A percentile compares a stretch with the other conserved stretches of the same genome.
Evolutionary conservation across 2,888 invertebrate species (phyloP).

Genomic region (Balanococcus diminutus): DNA sequence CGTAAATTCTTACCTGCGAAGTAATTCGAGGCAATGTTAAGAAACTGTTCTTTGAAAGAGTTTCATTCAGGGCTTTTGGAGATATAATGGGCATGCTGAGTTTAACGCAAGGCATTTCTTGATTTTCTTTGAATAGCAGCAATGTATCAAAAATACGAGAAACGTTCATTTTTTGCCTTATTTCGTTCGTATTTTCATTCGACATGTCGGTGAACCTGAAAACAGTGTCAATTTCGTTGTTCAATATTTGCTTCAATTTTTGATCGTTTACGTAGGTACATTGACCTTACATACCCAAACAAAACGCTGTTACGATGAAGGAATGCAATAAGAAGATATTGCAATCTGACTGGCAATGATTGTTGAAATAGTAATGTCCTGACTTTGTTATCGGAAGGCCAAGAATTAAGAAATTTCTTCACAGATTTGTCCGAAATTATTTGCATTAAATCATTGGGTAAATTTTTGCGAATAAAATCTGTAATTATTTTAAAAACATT

Average conservation of each 20-base stretch:
- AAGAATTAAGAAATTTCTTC: conserved; percentile 77
- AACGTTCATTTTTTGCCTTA: conserved; percentile 65
- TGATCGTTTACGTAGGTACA: not conserved
- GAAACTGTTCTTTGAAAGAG: conserved; percentile 87
- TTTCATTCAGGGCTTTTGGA: conserved; percentile 82
- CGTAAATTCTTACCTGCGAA: conserved; percentile 72
- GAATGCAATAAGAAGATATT: conserved; percentile 88
- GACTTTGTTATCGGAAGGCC: conserved; percentile 85
- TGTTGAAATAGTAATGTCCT: conserved; percentile 88
- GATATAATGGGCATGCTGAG: conserved; percentile 90
- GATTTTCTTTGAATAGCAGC: conserved; percentile 88
- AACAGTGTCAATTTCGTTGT: not conserved
- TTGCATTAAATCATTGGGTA: conserved; percentile 81
- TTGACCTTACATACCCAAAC: conserved; percentile 80
- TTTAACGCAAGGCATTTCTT: conserved; percentile 78
- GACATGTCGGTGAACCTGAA: conserved; percentile 55
- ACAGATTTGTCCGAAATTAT: conserved; percentile 68
- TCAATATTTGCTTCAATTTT: not conserved
- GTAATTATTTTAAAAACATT: conserved; percentile 58
- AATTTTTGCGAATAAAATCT: conserved; percentile 86
- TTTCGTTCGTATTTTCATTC: not conserved
- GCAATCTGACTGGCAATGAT: conserved; percentile 74
- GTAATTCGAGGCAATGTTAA: conserved; percentile 86
- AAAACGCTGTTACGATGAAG: conserved; percentile 83
- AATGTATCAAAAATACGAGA: conserved; percentile 78